These are phyloP conservation scores for Picus viridis DNA, from an alignment of 2,797 vertebrate genomes.

Conservation along the genomic window DNA sequence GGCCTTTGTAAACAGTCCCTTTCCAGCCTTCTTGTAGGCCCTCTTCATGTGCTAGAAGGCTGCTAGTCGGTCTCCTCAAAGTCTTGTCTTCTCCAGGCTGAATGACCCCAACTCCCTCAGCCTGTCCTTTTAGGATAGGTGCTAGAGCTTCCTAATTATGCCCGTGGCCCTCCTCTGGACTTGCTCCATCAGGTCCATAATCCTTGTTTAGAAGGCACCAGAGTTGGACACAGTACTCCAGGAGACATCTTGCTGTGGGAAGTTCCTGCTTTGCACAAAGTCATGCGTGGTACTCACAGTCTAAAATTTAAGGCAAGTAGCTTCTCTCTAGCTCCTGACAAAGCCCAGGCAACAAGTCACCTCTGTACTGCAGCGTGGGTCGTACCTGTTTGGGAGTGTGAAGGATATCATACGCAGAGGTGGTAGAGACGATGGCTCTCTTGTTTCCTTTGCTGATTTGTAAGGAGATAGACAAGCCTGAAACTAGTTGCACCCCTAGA, in stretches of 20 bases:
- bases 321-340: neutral
- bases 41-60: too few species aligned
- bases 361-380: fast-evolving
- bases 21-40: too few species aligned
- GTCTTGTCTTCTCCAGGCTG: too few species aligned
- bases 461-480: conserved; percentile 87
- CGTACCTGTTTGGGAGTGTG: conserved; percentile 88
- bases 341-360: neutral
- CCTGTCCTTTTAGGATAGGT: too few species aligned
- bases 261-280: neutral
- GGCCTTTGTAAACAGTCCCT: too few species aligned
- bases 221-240: too few species aligned
- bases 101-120: too few species aligned
- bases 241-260: neutral
- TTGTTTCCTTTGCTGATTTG: conserved; percentile 83
- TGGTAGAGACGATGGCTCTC: conserved; percentile 86
- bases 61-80: too few species aligned
- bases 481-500: conserved; percentile 90
- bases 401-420: conserved; percentile 87
- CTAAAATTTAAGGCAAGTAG: neutral
- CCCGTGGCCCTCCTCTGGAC: too few species aligned
- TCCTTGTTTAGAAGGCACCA: too few species aligned
- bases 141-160: too few species aligned
- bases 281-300: fast-evolving
- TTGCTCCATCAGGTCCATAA: too few species aligned